Base-by-base conservation (phyloP, 1,140 invertebrate species). In the Pseudomyrmex gracilis region DNA sequence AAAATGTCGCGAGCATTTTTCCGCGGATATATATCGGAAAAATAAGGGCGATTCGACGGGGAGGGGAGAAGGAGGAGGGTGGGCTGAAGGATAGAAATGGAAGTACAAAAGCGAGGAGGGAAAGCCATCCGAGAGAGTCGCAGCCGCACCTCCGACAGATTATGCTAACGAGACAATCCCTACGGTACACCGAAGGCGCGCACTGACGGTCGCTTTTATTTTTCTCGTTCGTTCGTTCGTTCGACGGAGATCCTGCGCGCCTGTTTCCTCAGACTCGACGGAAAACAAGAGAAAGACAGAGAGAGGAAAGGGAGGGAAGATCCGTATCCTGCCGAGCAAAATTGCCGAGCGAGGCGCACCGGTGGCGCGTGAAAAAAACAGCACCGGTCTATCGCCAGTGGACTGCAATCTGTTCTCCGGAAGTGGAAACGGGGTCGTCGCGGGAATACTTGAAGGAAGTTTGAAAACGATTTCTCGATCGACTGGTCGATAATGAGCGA, bases 161-260 rank as follows among this genome's bases (percentile, higher is more conserved):
- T 92, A 91, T 92, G 92, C 87, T 93, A 93, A 93, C 90, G 90
- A 92, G 90, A 87, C 87, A 87, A 92, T 86, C 89, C 82, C 85
- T 68, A 60, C 53, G 85, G 89, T 85, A 83, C 73, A 74, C 61
- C 74, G 53, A 73, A 77, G 57, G 66, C 55, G 63, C 76, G 71
- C 82, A 77, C 85, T 74, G 74, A 78, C 82, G 70, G 71, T 73
- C 55, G 73, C 74, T 68, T 84, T 86, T 90, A 86, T 90, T 90
- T 90, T 85, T 88, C 85, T 67, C 57, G 70, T 34, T 34, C 57
- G 70, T 34, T 34, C 57, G 70, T 84, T 76, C 71, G 13, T 83
- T 76, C 64, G 13, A 15, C 17, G 58, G 47, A 83, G 70, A 80
- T 85, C 22, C 73, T 70, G 63, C 60, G 83, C 85, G 67, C 47